Evolutionary conservation across 1,140 invertebrate species (phyloP).

Genomic region (Pseudomyrmex sp.): DNA sequence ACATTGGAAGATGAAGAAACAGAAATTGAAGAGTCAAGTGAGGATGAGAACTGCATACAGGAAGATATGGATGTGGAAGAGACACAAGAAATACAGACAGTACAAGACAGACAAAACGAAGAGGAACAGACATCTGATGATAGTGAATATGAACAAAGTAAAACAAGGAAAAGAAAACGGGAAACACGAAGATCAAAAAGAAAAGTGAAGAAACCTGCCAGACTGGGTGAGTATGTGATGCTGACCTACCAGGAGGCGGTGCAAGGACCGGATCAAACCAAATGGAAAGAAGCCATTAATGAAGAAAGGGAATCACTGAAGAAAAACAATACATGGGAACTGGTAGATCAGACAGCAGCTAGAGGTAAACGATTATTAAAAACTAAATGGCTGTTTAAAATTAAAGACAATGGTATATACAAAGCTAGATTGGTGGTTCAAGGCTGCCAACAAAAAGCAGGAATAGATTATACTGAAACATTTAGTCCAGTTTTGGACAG

Average conservation of each 20-base stretch:
- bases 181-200: background rate
- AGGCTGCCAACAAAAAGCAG: too few relatives aligned
- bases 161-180: background rate
- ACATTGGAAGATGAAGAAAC: too few relatives aligned
- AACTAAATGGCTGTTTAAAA: too few relatives aligned
- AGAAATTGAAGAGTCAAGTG: too few relatives aligned
- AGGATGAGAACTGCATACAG: too few relatives aligned
- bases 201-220: background rate
- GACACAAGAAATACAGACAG: background rate
- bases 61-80: too few relatives aligned
- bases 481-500: too few relatives aligned
- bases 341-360: too few relatives aligned
- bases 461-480: too few relatives aligned
- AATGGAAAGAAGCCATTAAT: conserved; percentile 59
- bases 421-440: too few relatives aligned
- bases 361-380: too few relatives aligned
- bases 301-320: conserved; percentile 12
- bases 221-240: conserved; percentile 22
- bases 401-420: too few relatives aligned
- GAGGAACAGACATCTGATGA: background rate
- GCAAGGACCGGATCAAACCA: conserved; percentile 31
- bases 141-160: background rate
- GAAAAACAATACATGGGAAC: conserved; percentile 14
- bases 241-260: conserved; percentile 54
- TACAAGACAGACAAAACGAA: background rate